Base-by-base conservation (phyloP, 2,888 invertebrate species). In the Nineta flava region DNA sequence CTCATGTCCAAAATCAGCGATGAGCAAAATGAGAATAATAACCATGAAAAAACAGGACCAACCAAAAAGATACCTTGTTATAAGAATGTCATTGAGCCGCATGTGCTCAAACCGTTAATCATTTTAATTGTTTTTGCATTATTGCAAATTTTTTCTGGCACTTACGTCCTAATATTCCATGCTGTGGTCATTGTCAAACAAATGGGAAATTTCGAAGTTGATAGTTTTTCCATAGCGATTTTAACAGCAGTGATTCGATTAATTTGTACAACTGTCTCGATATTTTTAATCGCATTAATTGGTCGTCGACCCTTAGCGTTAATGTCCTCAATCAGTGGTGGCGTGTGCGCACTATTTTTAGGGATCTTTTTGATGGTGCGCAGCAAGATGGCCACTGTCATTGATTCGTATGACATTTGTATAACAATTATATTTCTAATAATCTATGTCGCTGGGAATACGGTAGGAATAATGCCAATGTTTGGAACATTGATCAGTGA, bases 401-500 rank as follows among this genome's bases (percentile, higher is more conserved):
- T 5, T 19, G 4, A 15, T 12, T 62, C 67, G 2, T 75, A 71
- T 52, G 58, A 61, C 54, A 57, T 59, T 41, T 69, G 70, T 53
- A 58, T 75, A 13, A 61, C 70, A 12, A 68, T 68, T 1, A 53
- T 65, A 2, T 73, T 73, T 49, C 70, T 86, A 2, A 64, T 84
- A n/a, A 61, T 73, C 34, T 87, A 85, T 62, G 82, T 86, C 15
- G 81, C 77, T 6, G 76, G 79, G 55, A 86, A 84, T 62, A 85
- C 86, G 0, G 61, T 81, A 32, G 81, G 83, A 2, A 74, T 86
- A 59, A 78, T 86, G 73, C 74, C 81, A 1, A 71, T 86, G 53
- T 85, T 86, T 0, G 82, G 82, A 15, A 74, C 85, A 26, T 79
- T 86, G 79, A 73, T 83, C 15, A 82, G 83, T 0, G 86, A 87